Base-by-base conservation (phyloP, 2,113 vertebrate species). In the Leucosticte australis region DNA sequence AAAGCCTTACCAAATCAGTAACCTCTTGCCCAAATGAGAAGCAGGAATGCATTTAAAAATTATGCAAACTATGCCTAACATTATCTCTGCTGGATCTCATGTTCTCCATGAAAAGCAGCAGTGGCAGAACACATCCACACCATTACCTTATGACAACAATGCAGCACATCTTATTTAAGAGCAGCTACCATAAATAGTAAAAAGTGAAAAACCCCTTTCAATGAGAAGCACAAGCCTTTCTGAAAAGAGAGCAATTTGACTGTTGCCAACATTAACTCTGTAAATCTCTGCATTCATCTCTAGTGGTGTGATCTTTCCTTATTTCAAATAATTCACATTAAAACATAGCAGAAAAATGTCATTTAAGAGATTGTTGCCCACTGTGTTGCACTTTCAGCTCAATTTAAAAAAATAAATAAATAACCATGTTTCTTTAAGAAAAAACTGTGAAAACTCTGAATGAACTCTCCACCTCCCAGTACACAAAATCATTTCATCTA, bases 401-500 rank as follows among this genome's bases (percentile, higher is more conserved):
- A 82, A 74, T 70, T 75, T 9, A 13, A 14, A 91, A 42, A 47
- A 57, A 89, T 82, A 89, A 93, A 65, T 76, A 83, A 96, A 83
- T 57, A 95, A 94, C 17, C 39, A 65, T 49, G 53, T 73, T 96
- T 94, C 83, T 97, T 95, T 86, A 96, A 89, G 22, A 52, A 96
- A 94, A 94, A 95, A 86, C 41, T 42, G 9, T 91, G 85, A 94
- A 89, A 96, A 96, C 68, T 90, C 74, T 95, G 90, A 97, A 94
- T 88, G 57, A 97, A 95, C 77, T 92, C 97, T 95, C 95, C 60
- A 92, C 63, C 83, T 97, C 87, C 86, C 87, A 95, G 94, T 86
- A 96, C 47, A 96, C 53, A 94, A 96, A 95, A 97, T 89, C 50
- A 96, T 93, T 96, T 96, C 23, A 94, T 85, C 74, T 95, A 96